Evolutionary conservation across 1,140 invertebrate genomes (phyloP), one percentile per base, ranked within the genome.

Genomic region (Dreissena polymorpha): DNA sequence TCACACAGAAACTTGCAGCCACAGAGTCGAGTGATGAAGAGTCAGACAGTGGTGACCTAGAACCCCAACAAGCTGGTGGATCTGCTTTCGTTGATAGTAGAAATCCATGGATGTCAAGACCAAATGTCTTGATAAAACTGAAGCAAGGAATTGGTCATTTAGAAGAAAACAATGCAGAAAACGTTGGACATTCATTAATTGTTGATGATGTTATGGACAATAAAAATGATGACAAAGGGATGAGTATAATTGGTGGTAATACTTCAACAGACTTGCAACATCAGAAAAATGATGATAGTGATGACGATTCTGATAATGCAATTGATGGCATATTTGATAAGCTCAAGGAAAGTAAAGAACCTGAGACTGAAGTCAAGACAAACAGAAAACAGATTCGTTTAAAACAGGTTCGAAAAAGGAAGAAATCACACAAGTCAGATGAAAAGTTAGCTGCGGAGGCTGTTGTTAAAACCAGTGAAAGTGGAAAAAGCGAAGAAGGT

Each of bases 1-100:
- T 99, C 49, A 97, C 96, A 3, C 94, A 96, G 89, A 98, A 98
- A 93, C 72, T 84, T 50, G 85, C 86, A 10, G 88, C 85, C 60
- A 87, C 89, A 13, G 86, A 86, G 5, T 88, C 91, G 71, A 93
- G 94, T 63, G 91, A 92, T 12, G 89, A 88, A 13, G 87, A 93
- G 39, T 75, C 81, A 10, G 81, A 83, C 25, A 39, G 51, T 51
- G 78, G 72, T 5, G 79, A 73, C 5, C 25, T 29, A 18, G 68
- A 55, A 14, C 64, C 67, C 7, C 50, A 78, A 18, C 3, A 60
- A 29, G 13, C 23, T 5, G 76, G 79, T 39, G 79, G 64, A 18
- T 8, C 12, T 25, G 51, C 60, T 12, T 63, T 68, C 18, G 70
- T 72, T 18, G 55, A 57, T 10, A 64, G 77, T 57, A 72, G 57